Evolutionary conservation across 2,797 vertebrate genomes (phyloP), one percentile per base, ranked within the genome.

Genomic region (Anisognathus igniventris): DNA sequence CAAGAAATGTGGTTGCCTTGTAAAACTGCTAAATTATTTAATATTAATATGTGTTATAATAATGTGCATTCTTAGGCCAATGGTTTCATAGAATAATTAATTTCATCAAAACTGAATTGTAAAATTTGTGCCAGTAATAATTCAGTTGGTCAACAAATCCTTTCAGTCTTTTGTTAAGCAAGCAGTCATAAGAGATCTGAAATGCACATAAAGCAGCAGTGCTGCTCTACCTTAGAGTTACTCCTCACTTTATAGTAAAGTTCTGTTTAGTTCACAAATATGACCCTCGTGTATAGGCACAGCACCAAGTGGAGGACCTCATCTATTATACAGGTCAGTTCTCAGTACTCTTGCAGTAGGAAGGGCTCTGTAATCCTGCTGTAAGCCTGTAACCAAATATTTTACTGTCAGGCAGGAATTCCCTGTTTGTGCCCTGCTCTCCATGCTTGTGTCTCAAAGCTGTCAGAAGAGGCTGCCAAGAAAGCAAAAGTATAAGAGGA

Each of bases 321-420:
- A 7, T 28, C 23, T 20, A 3, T 57, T 39, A 35, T 18, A 50
- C 1, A 18, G 31, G 24, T 22, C 5, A 50, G 2, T 44, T 88
- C 39, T 65, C 48, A 57, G n/a, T 24, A 30, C 19, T 54, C 2
- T 30, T 16, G 19, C 9, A 37, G 33, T 3, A 42, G 17, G 54
- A 54, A 65, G 21, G 23, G 2, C 35, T 45, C 72, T 58, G 21
- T 21, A 47, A 30, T 19, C 17, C 27, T 60, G n/a, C 14, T 20
- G 6, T 27, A 75, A 85, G 42, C 22, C 15, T 71, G 13, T 8
- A 39, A 40, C 35, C 39, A 58, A 73, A 68, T 8, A 1, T 66
- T 70, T 64, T 39, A 8, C 18, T 44, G 9, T 27, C 0, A 0
- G 12, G 35, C 3, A 23, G 37, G 37, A 80, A 74, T 45, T 67